A percentile compares a stretch with the other conserved stretches of the same genome.
These are phyloP conservation scores for Glossophaga mutica DNA, from an alignment of 2,797 vertebrate species.

Conservation along the genomic window DNA sequence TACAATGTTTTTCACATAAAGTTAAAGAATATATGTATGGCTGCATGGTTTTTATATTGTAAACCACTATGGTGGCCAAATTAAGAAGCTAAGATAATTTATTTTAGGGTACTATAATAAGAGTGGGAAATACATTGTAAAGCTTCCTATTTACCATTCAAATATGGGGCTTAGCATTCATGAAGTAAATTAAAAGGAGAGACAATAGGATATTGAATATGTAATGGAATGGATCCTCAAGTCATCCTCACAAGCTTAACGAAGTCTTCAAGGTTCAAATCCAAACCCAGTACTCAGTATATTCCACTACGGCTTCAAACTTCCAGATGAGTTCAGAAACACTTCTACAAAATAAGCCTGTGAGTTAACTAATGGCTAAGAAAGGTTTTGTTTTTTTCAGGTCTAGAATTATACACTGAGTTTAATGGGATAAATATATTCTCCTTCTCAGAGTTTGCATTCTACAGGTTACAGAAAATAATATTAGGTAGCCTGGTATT, in stretches of 20 bases:
- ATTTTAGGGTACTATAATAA: background rate
- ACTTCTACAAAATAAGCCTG: background rate
- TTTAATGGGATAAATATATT: background rate
- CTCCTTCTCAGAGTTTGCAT: background rate
- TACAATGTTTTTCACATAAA: slow-evolving; percentile 60
- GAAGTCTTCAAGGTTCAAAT: background rate
- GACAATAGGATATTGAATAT: background rate
- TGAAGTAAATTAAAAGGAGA: background rate
- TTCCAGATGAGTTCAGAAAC: background rate
- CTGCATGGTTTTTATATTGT: background rate
- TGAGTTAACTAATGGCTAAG: background rate
- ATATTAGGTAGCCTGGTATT: background rate
- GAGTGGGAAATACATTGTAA: background rate
- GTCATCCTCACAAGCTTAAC: background rate
- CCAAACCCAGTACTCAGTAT: background rate
- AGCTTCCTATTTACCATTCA: background rate
- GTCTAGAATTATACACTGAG: background rate
- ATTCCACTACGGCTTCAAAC: background rate
- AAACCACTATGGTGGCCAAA: slow-evolving; percentile 42
- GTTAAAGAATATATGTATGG: slow-evolving; percentile 66
- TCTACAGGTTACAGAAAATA: background rate
- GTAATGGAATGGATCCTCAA: background rate
- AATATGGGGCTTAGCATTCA: background rate
- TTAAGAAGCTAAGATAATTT: slow-evolving; percentile 47
- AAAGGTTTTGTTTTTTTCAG: background rate